Percentiles rank a stretch among this genome's conserved stretches.
Conservation (phyloP, 1,140 invertebrate genomes). For the Caenorhabditis brenneri region DNA sequence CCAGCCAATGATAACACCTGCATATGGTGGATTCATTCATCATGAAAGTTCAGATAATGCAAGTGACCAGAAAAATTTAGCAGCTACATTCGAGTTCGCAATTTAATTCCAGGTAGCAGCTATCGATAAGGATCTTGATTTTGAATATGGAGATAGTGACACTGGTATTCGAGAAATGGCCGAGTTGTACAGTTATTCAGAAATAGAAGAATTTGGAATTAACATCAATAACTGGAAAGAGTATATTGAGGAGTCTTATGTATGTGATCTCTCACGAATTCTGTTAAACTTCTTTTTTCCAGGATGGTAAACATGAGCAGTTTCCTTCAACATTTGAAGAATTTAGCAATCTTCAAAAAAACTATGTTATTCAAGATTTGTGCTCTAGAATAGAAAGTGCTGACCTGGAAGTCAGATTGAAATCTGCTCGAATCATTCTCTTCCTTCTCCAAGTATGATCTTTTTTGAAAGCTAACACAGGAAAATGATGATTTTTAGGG, state of each 20-base stretch:
- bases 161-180: constrained; percentile 60
- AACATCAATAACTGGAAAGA: constrained; percentile 59
- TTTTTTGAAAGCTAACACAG: neutral
- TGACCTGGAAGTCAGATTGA: constrained; percentile 58
- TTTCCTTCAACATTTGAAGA: neutral
- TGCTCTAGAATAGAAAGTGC: constrained; percentile 60
- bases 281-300: no score
- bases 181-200: constrained; percentile 69
- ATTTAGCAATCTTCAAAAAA: neutral
- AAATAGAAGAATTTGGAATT: constrained; percentile 65
- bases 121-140: constrained; percentile 60
- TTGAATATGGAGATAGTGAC: constrained; percentile 66
- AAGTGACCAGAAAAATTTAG: constrained; percentile 44
- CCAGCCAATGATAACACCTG: constrained; percentile 24
- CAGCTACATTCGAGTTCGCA: no score
- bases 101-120: neutral
- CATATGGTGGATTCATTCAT: constrained; percentile 44
- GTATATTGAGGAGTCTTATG: constrained; percentile 59
- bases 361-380: constrained; percentile 52
- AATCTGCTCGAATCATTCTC: constrained; percentile 63
- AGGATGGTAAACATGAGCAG: constrained; percentile 4
- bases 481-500: no score
- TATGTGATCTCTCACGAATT: no score
- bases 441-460: constrained; percentile 65
- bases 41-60: constrained; percentile 36